Evolutionary conservation across 2,113 vertebrate genomes (phyloP).

Genomic region (Scolopax mira): DNA sequence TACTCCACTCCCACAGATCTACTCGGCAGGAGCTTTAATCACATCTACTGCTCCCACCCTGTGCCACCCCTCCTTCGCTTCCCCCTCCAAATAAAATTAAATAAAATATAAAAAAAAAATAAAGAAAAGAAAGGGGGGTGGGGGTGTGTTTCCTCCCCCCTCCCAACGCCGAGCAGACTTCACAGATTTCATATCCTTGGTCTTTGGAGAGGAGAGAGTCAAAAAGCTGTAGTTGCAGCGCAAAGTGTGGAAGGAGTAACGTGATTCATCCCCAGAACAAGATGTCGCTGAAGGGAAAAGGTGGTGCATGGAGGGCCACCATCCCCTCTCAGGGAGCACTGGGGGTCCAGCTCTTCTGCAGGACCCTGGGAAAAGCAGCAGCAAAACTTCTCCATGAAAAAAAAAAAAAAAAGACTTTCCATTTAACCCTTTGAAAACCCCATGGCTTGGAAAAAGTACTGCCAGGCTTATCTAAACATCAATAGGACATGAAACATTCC

Average conservation of each 20-base stretch:
- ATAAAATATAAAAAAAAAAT: neutral
- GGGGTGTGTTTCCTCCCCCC: neutral
- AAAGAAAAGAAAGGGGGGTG: neutral
- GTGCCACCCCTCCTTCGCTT: conserved; percentile 20
- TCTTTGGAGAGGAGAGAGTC: conserved; percentile 12
- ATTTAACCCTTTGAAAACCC: neutral
- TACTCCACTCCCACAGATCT: conserved; percentile 76
- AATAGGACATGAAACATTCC: fast-evolving
- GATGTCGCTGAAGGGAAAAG: conserved; percentile 33
- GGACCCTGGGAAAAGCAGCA: neutral
- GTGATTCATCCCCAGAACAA: conserved; percentile 23
- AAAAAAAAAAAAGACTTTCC: neutral
- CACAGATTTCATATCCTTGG: neutral
- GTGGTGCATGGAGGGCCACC: neutral
- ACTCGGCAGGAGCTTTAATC: conserved; percentile 74
- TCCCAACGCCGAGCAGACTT: neutral
- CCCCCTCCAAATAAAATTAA: conserved; percentile 57
- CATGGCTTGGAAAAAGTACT: neutral
- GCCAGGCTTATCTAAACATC: neutral
- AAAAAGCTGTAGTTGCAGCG: neutral
- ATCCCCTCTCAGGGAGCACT: no score
- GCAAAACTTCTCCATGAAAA: neutral
- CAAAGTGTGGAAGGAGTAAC: neutral
- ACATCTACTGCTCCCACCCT: conserved; percentile 70
- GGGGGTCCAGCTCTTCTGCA: neutral